Percentiles rank a stretch among this genome's conserved stretches.
Conservation (phyloP, 2,797 vertebrate genomes). For the Manis pentadactyla region DNA sequence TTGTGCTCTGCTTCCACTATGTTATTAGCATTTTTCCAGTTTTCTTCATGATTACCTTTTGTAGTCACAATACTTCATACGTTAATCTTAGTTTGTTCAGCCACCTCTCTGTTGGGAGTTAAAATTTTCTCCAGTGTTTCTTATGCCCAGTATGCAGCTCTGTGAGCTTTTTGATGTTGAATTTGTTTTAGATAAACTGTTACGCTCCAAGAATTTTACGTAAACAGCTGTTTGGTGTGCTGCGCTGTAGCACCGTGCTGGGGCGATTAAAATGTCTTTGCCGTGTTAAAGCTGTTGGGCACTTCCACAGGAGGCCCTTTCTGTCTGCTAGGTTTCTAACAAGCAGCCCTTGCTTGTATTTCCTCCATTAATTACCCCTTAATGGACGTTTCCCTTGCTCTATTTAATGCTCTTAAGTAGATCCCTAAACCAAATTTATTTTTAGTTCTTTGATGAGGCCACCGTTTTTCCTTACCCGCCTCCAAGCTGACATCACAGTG, state of each 20-base stretch:
- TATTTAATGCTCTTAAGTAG: background rate
- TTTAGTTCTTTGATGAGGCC: background rate
- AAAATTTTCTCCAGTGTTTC: background rate
- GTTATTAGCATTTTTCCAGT: background rate
- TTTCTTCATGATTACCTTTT: background rate
- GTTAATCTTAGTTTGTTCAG: background rate
- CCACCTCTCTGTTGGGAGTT: background rate
- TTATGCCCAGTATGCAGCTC: background rate
- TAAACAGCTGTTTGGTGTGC: background rate
- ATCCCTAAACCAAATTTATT: background rate
- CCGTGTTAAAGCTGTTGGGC: too few relatives aligned
- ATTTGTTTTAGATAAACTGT: background rate
- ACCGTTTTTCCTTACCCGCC: background rate
- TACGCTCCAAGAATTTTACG: background rate
- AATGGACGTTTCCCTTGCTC: background rate
- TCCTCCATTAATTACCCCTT: background rate
- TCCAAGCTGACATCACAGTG: rapidly evolving
- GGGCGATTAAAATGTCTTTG: background rate
- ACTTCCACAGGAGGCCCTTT: background rate
- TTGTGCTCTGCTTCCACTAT: background rate
- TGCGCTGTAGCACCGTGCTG: background rate
- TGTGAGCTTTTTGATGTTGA: background rate
- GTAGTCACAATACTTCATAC: rapidly evolving
- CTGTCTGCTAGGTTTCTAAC: background rate
- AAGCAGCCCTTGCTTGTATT: background rate